These are phyloP conservation scores for Neostethus bicornis DNA, from an alignment of 2,797 vertebrate genomes.

Conservation along the genomic window DNA sequence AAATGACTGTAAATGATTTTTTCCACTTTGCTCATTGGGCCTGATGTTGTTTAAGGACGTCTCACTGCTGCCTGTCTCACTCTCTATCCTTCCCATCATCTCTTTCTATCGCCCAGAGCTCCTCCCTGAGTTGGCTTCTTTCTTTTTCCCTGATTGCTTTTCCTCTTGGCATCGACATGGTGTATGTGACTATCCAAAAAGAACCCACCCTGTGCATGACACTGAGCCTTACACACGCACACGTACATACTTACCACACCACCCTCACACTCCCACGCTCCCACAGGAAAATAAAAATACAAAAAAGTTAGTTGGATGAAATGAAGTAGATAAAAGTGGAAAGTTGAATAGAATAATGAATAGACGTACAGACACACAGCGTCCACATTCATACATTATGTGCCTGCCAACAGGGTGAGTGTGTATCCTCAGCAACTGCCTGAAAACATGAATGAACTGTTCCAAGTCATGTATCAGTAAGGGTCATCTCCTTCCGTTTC, in stretches of 20 bases:
- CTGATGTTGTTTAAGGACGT: conserved; percentile 44
- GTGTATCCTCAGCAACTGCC: conserved; percentile 11
- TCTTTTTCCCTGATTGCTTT: conserved; percentile 74
- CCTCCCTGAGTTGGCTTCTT: conserved; percentile 63
- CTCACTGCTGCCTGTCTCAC: conserved; percentile 41
- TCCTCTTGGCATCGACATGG: conserved; percentile 76
- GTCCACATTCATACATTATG: conserved; percentile 60
- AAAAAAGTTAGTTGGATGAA: conserved; percentile 52
- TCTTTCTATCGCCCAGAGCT: conserved; percentile 40
- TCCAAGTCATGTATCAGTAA: conserved; percentile 46
- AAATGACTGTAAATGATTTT: conserved; percentile 30
- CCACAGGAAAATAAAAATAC: conserved; percentile 39
- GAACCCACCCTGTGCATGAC: conserved; percentile 74
- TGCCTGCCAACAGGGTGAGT: conserved; percentile 56
- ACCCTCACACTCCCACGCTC: conserved; percentile 35
- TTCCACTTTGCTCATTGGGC: conserved; percentile 45
- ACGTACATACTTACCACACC: conserved; percentile 1
- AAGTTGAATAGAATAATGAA: conserved; percentile 46
- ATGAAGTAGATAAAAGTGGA: conserved; percentile 38
- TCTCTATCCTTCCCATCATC: conserved; percentile 48
- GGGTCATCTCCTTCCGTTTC: conserved; percentile 53
- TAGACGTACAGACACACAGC: conserved; percentile 14
- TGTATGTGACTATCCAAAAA: conserved; percentile 49
- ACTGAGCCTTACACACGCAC: conserved; percentile 38
- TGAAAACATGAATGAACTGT: conserved; percentile 47